Conservation (phyloP, 2,113 vertebrate species). For the Gnathonemus echidnorhynchus region DNA sequence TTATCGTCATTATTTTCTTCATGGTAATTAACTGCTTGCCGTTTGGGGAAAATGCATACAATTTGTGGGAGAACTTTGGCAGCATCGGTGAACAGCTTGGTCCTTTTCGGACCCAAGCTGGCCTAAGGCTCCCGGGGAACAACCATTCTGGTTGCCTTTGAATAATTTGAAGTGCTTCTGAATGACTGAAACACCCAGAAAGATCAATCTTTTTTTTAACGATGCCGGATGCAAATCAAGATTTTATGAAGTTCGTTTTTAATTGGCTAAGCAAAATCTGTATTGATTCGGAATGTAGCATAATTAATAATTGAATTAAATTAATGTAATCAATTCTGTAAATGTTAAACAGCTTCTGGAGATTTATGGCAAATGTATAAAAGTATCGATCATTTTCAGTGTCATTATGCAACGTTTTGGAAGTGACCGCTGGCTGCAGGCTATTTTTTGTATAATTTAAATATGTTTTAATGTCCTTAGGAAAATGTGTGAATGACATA, state of each 20-base stretch:
- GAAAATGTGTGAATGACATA: background rate
- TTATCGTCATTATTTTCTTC: background rate
- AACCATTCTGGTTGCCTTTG: background rate
- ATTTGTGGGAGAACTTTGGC: background rate
- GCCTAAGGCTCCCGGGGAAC: background rate
- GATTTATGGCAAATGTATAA: background rate
- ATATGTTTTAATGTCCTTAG: background rate
- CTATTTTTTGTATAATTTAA: background rate
- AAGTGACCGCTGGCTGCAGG: background rate
- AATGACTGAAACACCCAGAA: background rate
- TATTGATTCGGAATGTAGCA: background rate
- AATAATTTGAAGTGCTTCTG: background rate
- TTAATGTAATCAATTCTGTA: background rate
- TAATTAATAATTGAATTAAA: background rate
- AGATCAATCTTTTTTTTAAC: background rate
- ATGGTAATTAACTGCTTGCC: background rate
- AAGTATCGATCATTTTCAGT: background rate
- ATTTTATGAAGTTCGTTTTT: slow-evolving; percentile 8
- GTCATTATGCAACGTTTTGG: background rate
- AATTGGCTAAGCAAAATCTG: background rate
- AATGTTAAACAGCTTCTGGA: background rate
- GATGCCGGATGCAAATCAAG: background rate
- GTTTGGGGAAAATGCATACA: background rate
- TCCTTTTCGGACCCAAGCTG: background rate
- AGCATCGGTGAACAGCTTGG: background rate